Base-by-base conservation (phyloP, 2,113 vertebrate species). In the Leptobrachium leishanense region DNA sequence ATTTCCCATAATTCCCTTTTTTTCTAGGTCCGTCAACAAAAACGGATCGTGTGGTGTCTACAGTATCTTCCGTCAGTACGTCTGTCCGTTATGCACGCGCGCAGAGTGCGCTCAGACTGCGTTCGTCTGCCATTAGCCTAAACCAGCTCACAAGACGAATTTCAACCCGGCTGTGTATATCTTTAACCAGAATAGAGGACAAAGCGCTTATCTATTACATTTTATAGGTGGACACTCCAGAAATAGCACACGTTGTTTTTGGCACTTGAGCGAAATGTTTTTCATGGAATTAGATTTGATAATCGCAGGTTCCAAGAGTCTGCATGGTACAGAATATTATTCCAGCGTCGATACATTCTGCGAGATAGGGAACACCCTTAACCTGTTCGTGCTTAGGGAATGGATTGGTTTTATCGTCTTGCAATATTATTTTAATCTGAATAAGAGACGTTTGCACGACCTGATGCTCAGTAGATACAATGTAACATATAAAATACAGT, bases 281-380 rank as follows among this genome's bases (percentile, higher is more conserved):
- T 64, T 39, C 62, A 13, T 64, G 62, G n/a, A 64, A 64, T 31
- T 64, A 64, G 62, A 64, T 64, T 64, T 64, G 62, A 20, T 64
- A 64, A 64, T 64, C 62, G 6, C 62, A 31, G n/a, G n/a, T 64
- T 64, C 62, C 31, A 64, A 64, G 62, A 64, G 62, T 2, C 20
- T 7, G 6, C 6, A 31, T 64, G 62, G 15, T 64, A 20, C 62
- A 31, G 31, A 64, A 64, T 39, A 64, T 31, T 39, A 64, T 39
- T 64, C 39, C n/a, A 31, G 62, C 62, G 10, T 39, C 9, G 6
- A 31, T 64, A 39, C 62, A 31, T 64, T 64, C 13, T 64, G 62
- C 20, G 13, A 64, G n/a, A 20, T 8, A 64, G 62, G 62, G 5
- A 64, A 64, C 62, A 64, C 62, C 62, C 62, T 39, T 39, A 64